Base-by-base conservation (phyloP, 2,113 vertebrate genomes). In the Xiphophorus maculatus region DNA sequence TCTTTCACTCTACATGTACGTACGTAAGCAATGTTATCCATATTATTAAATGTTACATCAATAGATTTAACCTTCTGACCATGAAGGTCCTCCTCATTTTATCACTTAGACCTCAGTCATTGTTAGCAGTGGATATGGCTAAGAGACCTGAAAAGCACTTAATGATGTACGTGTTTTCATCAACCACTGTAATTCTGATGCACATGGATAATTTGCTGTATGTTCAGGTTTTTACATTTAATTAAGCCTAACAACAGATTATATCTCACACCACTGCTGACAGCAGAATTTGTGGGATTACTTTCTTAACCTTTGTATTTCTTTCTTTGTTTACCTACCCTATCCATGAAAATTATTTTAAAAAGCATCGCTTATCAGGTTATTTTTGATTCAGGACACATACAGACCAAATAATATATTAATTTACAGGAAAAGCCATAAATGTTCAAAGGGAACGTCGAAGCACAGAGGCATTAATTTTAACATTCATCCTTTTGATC, bases 401-500 rank as follows among this genome's bases (percentile, higher is more conserved):
- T 28, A 61, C 68, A 8, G 30, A 70, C 61, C 68, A 83, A 82
- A 88, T 66, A 74, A 84, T 80, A 82, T 86, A 84, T 62, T 89
- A 85, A 90, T 89, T 79, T 84, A 82, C 72, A 86, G 77, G 51
- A 77, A 86, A 81, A 10, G 32, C 69, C 40, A 35, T 66, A 67
- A 82, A 88, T 85, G 76, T 89, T 90, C 77, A 89, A 87, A 85
- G 70, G 10, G 25, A 66, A 60, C 27, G 63, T 71, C 77, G 84
- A 84, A 84, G 35, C 76, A 27, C 54, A 71, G 75, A 71, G 77
- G 85, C 63, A 29, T 83, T 82, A 62, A 60, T 73, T 77, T 84
- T 62, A 79, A 68, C 78, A 62, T 82, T 87, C 76, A 72, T 80
- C 66, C 82, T 83, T 91, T 92, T 92, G 90, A 92, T 92, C 89